Evolutionary conservation across 2,888 invertebrate species (phyloP).

Genomic region (Lithodes maja): DNA sequence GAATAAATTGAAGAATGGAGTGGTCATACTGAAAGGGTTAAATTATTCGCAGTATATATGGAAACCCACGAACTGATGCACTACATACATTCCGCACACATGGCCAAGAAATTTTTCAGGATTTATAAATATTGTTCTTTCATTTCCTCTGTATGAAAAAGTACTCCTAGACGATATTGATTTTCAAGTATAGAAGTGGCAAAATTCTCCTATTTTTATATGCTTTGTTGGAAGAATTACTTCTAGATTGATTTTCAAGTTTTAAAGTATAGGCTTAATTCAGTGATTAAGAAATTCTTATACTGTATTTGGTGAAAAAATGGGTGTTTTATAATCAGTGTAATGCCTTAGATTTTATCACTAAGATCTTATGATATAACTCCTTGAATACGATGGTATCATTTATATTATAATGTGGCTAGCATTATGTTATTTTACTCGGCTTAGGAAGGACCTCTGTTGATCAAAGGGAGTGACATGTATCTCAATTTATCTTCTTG

Average conservation of each 20-base stretch:
- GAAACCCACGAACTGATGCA: conserved; percentile 44
- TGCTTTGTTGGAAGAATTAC: not conserved
- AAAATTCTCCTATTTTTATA: not conserved
- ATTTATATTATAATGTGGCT: too few species aligned
- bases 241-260: not conserved
- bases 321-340: not conserved
- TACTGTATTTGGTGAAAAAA: not conserved
- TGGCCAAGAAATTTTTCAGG: conserved; percentile 35
- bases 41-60: conserved; percentile 17
- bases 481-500: too few species aligned
- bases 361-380: not conserved
- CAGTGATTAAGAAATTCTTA: not conserved
- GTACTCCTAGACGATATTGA: not conserved
- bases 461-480: too few species aligned
- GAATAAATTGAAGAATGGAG: too few species aligned
- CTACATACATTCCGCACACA: conserved; percentile 63
- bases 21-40: not conserved
- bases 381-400: too few species aligned
- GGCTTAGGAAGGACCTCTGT: too few species aligned
- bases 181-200: not conserved
- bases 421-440: too few species aligned
- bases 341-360: not conserved
- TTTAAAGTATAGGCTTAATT: not conserved
- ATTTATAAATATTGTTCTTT: not conserved
- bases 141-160: not conserved